Base-by-base conservation (phyloP, 2,888 invertebrate species). In the Drosophila longiperda region DNA sequence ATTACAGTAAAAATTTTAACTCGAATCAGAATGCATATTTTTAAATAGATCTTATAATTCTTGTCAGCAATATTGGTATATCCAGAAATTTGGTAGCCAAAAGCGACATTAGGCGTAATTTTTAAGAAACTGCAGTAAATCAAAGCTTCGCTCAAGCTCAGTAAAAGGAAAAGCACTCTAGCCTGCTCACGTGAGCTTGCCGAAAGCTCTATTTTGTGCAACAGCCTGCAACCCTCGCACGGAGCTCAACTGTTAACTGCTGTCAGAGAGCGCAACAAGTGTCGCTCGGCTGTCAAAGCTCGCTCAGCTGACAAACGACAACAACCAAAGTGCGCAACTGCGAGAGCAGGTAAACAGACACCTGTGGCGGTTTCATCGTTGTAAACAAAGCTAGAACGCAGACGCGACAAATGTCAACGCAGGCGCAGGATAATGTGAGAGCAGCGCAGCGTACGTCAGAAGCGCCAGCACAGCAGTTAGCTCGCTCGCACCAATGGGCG, bases 371-470 rank as follows among this genome's bases (percentile, higher is more conserved):
- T 38, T 52, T 5, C 8, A 11, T 0, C 26, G 72, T 70, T 63
- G 83, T 91, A 91, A 92, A 92, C 89, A 92, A 82, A 61, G 6
- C 15, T 0, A 76, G 3, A 32, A 77, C 91, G 92, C 91, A 75
- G 73, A 62, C 66, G 69, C 66, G 62, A 8, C 66, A 89, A 83
- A 42, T 68, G 80, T 80, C 90, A 85, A 83, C 67, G 75, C 85
- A 82, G 42, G 78, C 85, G 90, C 83, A 71, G 55, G 42, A 55
- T 3, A 12, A 1, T 0, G 50, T 23, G 9, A 54, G 78, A 88
- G 59, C 64, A 85, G 85, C 50, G 52, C 60, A n/a, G 70, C 60
- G 60, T 69, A 66, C n/a, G 55, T 52, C 50, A 66, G 33, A 58
- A 32, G 55, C 29, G 15, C 29, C 2, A 17, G 15, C 6, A 26